Evolutionary conservation across 2,113 vertebrate species (phyloP), one percentile per base, ranked within the genome.

Genomic region (Accipiter virgatus): DNA sequence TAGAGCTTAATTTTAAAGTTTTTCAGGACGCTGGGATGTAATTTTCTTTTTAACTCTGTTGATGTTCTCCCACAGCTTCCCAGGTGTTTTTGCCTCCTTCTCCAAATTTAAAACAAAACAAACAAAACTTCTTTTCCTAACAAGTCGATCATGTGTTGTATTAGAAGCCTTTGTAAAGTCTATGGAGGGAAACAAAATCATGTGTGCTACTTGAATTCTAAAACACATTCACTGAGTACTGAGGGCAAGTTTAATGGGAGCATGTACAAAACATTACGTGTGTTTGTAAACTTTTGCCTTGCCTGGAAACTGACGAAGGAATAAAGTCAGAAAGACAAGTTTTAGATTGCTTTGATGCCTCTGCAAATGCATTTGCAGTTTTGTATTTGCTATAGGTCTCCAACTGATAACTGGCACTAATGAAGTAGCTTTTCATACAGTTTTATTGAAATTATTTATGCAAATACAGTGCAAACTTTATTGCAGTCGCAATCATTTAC

Each of bases 401-500:
- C 36, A 53, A 6, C 36, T 84, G 86, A 89, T 91, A 89, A 81
- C 14, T 0, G 0, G 42, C 27, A n/a, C 59, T 88, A 86, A 70
- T 52, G 47, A 95, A 90, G 68, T 67, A 23, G 11, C 29, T 90
- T 95, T 83, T 92, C 59, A 40, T 71, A 32, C 42, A 13, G 23
- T 77, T 91, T 75, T 75, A 56, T 53, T 87, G 91, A 84, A 86
- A 88, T 70, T 75, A 62, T 73, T 82, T 73, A 27, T 87, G 73
- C 88, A 97, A 81, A 67, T 71, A 23, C 45, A 81, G 47, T 0
- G 2, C 66, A 91, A n/a, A 47, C 48, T 94, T 91, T 80, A 80
- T 96, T 91, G 84, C 86, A 92, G 21, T 72, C 45, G 62, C 77
- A 73, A 8, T 86, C 16, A 85, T 93, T 91, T 94, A n/a, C 52